Percentiles rank a stretch among this genome's conserved stretches.
phyloP scores from a whole-genome alignment of 1,140 invertebrate species.

The Anagrus nilaparvatae region DNA sequence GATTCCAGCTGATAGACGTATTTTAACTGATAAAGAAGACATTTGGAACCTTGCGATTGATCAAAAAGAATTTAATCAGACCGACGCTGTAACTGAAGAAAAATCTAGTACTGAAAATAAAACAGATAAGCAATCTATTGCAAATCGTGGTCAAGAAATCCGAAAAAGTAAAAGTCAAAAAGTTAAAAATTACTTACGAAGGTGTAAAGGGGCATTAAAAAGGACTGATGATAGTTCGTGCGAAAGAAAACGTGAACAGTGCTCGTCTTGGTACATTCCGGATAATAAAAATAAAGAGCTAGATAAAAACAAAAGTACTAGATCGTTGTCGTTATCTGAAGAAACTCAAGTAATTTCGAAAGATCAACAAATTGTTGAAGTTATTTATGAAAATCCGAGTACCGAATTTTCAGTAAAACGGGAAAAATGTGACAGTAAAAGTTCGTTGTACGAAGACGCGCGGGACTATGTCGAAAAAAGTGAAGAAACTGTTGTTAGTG shows the following conservation, averaged over 20 bases:
- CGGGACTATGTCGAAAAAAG: constrained; percentile 14
- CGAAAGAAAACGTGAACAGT: constrained; percentile 26
- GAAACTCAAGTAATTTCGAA: constrained; percentile 9
- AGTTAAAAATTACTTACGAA: constrained; percentile 41
- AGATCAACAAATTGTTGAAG: neutral
- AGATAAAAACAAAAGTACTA: constrained; percentile 14
- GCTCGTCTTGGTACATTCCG: constrained; percentile 36
- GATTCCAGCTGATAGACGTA: constrained; percentile 34
- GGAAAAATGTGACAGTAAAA: constrained; percentile 17
- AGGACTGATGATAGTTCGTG: constrained; percentile 28
- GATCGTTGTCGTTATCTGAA: neutral
- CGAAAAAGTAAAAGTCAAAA: constrained; percentile 39
- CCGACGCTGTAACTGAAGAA: constrained; percentile 4
- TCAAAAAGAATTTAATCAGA: constrained; percentile 4
- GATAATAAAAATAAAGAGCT: constrained; percentile 18
- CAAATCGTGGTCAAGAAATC: constrained; percentile 29
- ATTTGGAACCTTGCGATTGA: constrained; percentile 31
- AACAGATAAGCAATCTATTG: constrained; percentile 10
- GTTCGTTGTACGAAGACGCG: constrained; percentile 29
- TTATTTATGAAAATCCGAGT: too few relatives aligned
- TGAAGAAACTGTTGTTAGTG: neutral
- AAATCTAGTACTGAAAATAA: neutral
- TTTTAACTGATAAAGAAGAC: constrained; percentile 30
- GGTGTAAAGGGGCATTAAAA: constrained; percentile 39
- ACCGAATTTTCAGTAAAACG: too few relatives aligned